These are phyloP conservation scores for Melanotaenia maccullochi DNA, from an alignment of 2,797 vertebrate species.

Conservation along the genomic window DNA sequence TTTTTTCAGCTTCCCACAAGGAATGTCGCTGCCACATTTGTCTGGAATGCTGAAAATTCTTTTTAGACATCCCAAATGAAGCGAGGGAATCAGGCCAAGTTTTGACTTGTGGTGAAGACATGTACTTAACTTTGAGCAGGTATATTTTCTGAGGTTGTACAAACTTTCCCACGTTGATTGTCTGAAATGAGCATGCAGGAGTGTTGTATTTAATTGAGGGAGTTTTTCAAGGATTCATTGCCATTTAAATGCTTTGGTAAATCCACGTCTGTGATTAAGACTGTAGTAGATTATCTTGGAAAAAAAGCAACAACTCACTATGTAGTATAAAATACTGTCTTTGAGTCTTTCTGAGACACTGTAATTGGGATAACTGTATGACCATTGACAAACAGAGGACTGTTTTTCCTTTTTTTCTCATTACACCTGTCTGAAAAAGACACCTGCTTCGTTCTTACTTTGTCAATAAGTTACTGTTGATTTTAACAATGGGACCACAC, in stretches of 20 bases:
- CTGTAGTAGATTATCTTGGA: conserved; percentile 35
- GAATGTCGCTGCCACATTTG: conserved; percentile 58
- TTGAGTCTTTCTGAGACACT: conserved; percentile 33
- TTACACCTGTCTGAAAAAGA: conserved; percentile 31
- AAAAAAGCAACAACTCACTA: conserved; percentile 41
- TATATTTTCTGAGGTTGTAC: conserved; percentile 19
- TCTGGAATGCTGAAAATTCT: conserved; percentile 64
- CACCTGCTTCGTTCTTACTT: conserved; percentile 43
- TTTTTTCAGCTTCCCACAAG: conserved; percentile 60
- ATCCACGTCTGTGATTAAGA: conserved; percentile 52
- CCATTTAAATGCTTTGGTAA: conserved; percentile 42
- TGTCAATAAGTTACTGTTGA: conserved; percentile 39
- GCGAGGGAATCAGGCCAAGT: conserved; percentile 7
- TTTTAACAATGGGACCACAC: conserved; percentile 57
- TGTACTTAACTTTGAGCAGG: conserved; percentile 18
- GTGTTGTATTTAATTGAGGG: conserved; percentile 35
- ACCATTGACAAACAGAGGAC: conserved; percentile 12
- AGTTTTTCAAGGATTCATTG: conserved; percentile 41
- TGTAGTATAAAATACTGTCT: conserved; percentile 26
- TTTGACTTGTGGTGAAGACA: conserved; percentile 2
- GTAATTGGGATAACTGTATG: conserved; percentile 60
- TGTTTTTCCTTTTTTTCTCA: conserved; percentile 6
- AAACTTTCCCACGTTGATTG: conserved; percentile 28
- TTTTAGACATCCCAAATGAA: conserved; percentile 42
- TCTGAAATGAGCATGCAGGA: conserved; percentile 32